A percentile compares a stretch with the other conserved stretches of the same genome.
These are phyloP conservation scores for Paragorgia papillata DNA, from an alignment of 92 coral and sea anemone species.

Conservation along the genomic window DNA sequence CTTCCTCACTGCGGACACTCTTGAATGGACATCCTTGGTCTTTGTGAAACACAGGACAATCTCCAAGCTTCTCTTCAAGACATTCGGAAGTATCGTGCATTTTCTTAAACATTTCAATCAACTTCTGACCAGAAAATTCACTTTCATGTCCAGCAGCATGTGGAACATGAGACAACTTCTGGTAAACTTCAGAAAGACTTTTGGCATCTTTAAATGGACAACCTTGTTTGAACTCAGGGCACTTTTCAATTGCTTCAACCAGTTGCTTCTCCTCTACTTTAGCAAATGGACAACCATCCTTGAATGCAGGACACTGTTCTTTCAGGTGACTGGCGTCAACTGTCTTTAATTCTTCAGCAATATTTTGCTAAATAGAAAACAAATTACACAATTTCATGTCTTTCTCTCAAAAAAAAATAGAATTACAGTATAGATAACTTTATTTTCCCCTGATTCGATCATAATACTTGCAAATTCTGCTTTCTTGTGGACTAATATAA, in stretches of 20 bases:
- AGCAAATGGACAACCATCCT: constrained; percentile 75
- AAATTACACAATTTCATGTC: no score
- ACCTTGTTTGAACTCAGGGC: constrained; percentile 86
- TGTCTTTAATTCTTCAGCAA: constrained; percentile 39
- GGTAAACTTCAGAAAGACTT: constrained; percentile 72
- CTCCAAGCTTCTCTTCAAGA: constrained; percentile 80
- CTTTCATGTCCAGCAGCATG: constrained; percentile 68
- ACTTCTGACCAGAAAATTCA: constrained; percentile 74
- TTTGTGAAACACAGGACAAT: constrained; percentile 87
- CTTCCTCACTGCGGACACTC: constrained; percentile 87
- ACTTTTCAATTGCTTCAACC: constrained; percentile 60
- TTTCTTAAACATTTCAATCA: constrained; percentile 71
- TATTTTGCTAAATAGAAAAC: no score
- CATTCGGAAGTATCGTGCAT: constrained; percentile 76
- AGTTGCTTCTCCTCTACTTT: constrained; percentile 65
- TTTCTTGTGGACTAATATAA: no score
- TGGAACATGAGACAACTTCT: constrained; percentile 73
- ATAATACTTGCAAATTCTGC: no score
- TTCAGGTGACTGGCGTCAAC: constrained; percentile 55
- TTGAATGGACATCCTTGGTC: constrained; percentile 96
- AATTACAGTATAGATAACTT: no score
- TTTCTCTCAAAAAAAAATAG: no score
- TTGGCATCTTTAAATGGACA: constrained; percentile 89
- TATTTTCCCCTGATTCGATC: no score
- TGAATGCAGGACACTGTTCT: constrained; percentile 65